phyloP scores from a whole-genome alignment of 2,113 vertebrate species.

The Corythoichthys haematopterus region DNA sequence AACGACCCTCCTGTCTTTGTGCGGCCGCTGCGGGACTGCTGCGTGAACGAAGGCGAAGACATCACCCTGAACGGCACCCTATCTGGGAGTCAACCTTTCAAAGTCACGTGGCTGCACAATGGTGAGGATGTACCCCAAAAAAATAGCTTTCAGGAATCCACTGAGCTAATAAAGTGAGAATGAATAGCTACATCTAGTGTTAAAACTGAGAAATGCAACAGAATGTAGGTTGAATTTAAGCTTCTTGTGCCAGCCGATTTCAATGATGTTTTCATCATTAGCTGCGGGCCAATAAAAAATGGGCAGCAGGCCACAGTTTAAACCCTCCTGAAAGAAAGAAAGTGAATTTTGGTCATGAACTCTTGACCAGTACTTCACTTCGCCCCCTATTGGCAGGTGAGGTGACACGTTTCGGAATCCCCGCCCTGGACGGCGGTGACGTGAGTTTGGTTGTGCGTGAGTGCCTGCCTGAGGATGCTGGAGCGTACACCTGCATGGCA shows the following conservation, averaged over 20 bases:
- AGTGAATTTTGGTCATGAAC: not conserved
- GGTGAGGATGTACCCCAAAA: conserved; percentile 47
- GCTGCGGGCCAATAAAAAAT: too few species aligned
- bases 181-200: too few species aligned
- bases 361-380: not conserved
- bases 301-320: too few species aligned
- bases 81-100: conserved; percentile 58
- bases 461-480: conserved; percentile 70
- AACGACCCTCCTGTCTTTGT: conserved; percentile 52
- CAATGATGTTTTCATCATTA: too few species aligned
- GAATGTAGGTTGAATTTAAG: too few species aligned
- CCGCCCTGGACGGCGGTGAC: conserved; percentile 44
- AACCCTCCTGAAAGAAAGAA: not conserved
- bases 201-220: too few species aligned
- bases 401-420: conserved; percentile 53
- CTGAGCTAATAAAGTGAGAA: too few species aligned
- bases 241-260: too few species aligned
- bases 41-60: conserved; percentile 61
- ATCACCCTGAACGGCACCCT: conserved; percentile 54
- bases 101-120: conserved; percentile 68
- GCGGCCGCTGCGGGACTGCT: conserved; percentile 56
- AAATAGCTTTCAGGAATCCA: not conserved
- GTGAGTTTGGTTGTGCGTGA: conserved; percentile 62
- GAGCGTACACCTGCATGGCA: conserved; percentile 69
- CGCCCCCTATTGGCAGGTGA: conserved; percentile 56